phyloP scores from a whole-genome alignment of 1,140 invertebrate species.

The Nomia melanderi region DNA sequence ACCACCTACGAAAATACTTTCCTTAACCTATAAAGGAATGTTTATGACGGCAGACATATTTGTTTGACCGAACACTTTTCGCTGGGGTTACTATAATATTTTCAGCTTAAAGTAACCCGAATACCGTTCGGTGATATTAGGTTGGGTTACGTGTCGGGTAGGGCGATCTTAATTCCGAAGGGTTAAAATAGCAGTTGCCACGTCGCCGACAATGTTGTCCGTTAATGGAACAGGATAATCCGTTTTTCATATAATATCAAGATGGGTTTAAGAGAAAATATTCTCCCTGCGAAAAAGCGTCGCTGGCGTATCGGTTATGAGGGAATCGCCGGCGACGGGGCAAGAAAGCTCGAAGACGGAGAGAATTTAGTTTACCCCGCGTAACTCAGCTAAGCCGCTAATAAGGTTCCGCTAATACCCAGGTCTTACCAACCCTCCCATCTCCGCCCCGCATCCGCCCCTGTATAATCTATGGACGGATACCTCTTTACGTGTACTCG shows the following conservation, averaged over 20 bases:
- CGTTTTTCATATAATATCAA: slow-evolving; percentile 46
- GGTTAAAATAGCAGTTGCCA: slow-evolving; percentile 31
- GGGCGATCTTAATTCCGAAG: neutral
- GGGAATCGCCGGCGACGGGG: slow-evolving; percentile 30
- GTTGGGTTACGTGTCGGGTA: neutral
- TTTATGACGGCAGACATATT: no score
- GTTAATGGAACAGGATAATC: slow-evolving; percentile 57
- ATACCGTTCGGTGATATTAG: neutral
- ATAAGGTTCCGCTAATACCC: slow-evolving; percentile 63
- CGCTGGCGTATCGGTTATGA: slow-evolving; percentile 42
- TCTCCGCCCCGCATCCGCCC: neutral
- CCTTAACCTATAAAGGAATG: no score
- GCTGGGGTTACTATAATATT: no score
- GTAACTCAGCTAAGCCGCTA: slow-evolving; percentile 64
- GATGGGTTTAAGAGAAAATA: slow-evolving; percentile 45
- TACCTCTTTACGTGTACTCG: slow-evolving; percentile 27
- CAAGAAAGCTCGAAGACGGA: slow-evolving; percentile 46
- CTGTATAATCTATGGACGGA: slow-evolving; percentile 44
- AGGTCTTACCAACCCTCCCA: slow-evolving; percentile 36
- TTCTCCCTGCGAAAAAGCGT: slow-evolving; percentile 39
- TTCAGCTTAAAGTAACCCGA: no score
- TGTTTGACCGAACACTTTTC: no score
- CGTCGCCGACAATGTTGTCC: slow-evolving; percentile 24
- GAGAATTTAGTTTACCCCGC: slow-evolving; percentile 58
- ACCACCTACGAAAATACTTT: no score